Conservation (phyloP, 2,888 invertebrate genomes). For the Drosophila tripunctata region DNA sequence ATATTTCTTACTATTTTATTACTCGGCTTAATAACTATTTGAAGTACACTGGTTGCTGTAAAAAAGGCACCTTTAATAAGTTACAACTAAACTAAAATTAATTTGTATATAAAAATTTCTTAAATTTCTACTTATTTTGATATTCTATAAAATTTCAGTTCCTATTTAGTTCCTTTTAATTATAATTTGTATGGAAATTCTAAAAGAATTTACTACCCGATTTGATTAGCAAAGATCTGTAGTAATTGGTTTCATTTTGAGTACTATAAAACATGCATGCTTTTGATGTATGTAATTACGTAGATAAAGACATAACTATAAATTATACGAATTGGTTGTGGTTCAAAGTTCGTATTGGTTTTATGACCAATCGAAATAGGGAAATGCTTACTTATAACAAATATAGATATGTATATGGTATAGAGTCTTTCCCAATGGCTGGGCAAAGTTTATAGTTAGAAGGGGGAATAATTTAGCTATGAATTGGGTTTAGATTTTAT, state of each 20-base stretch:
- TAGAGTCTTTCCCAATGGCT: neutral
- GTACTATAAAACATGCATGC: neutral
- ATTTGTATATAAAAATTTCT: too few species aligned
- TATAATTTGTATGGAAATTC: too few species aligned
- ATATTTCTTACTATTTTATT: too few species aligned
- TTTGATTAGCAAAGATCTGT: neutral
- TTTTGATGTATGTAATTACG: neutral
- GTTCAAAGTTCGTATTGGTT: constrained; percentile 17
- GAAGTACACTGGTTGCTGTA: too few species aligned
- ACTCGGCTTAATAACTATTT: too few species aligned
- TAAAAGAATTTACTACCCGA: too few species aligned
- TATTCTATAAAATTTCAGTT: too few species aligned
- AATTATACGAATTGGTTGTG: constrained; percentile 1
- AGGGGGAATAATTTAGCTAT: constrained; percentile 59
- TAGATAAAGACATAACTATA: constrained; percentile 10
- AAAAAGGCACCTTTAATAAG: too few species aligned
- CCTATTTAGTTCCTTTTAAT: too few species aligned
- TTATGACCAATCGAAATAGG: constrained; percentile 7
- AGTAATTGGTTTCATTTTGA: neutral
- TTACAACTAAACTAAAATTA: too few species aligned
- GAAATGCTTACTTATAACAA: constrained; percentile 11
- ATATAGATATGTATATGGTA: neutral
- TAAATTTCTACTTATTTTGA: too few species aligned
- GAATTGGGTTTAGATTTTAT: constrained; percentile 32
- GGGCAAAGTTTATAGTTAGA: too few species aligned